These are phyloP conservation scores for Cyanoramphus novaezelandiae DNA, from an alignment of 2,113 vertebrate genomes.

Conservation along the genomic window DNA sequence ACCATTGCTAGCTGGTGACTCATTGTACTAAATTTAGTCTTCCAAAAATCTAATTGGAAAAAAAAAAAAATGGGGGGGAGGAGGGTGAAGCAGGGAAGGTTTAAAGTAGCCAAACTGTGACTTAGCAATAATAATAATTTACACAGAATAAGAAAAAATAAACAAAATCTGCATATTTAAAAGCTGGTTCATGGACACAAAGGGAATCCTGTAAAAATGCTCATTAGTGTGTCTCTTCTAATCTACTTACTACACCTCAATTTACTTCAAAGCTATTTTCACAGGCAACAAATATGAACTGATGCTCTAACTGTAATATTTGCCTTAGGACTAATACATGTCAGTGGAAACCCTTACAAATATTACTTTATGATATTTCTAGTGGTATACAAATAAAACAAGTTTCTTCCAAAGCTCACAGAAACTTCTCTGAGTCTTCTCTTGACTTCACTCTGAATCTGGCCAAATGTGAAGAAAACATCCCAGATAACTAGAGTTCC, in stretches of 20 bases:
- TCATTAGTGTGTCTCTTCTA: not conserved
- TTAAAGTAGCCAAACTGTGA: not conserved
- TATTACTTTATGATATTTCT: not conserved
- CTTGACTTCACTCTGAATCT: not conserved
- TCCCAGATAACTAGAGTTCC: not conserved
- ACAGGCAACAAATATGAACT: not conserved
- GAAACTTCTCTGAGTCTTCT: not conserved
- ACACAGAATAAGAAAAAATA: not conserved
- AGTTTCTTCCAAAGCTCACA: not conserved
- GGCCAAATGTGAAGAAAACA: not conserved
- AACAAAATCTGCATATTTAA: not conserved
- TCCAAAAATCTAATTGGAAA: not conserved
- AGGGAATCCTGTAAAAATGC: accelerated
- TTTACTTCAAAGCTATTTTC: not conserved
- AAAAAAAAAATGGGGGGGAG: accelerated
- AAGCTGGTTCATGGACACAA: not conserved
- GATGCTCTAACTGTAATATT: not conserved
- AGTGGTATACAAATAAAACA: not conserved
- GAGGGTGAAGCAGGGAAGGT: accelerated
- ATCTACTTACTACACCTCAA: not conserved
- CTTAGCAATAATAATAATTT: not conserved
- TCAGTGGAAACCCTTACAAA: not conserved
- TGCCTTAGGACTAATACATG: not conserved
- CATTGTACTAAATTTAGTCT: not conserved
- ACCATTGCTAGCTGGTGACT: not conserved